Conservation (phyloP, 2,888 invertebrate genomes). For the Sinopyrophorus schimmeli region DNA sequence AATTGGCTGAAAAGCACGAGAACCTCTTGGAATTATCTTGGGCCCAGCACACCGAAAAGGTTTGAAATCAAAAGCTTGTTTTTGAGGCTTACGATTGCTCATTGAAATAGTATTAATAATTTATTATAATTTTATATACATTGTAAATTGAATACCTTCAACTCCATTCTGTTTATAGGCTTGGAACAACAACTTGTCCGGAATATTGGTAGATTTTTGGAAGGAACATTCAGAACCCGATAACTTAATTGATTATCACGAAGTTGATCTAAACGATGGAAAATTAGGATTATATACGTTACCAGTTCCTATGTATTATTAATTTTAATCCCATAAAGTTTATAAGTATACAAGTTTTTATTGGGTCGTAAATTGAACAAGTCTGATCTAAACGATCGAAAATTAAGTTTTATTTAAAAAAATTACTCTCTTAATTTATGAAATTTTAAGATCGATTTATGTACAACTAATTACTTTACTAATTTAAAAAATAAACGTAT, state of each 20-base stretch:
- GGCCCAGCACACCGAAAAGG: conserved; percentile 60
- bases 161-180: conserved; percentile 52
- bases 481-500: no score
- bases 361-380: not conserved
- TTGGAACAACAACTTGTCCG: conserved; percentile 58
- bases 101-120: no score
- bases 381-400: no score
- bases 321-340: no score
- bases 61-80: conserved; percentile 41
- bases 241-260: conserved; percentile 55
- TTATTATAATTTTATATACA: not conserved
- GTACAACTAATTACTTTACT: no score
- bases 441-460: no score
- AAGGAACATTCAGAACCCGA: conserved; percentile 55
- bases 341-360: not conserved
- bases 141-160: not conserved
- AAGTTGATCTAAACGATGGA: conserved; percentile 52
- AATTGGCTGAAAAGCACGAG: conserved; percentile 50
- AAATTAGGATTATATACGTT: conserved; percentile 43
- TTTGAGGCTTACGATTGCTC: not conserved
- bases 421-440: no score
- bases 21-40: conserved; percentile 56
- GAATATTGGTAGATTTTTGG: conserved; percentile 58
- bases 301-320: conserved; percentile 36
- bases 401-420: no score